A percentile compares a stretch with the other conserved stretches of the same genome.
Evolutionary conservation across 2,797 vertebrate species (phyloP).

Genomic region (Cygnus olor): DNA sequence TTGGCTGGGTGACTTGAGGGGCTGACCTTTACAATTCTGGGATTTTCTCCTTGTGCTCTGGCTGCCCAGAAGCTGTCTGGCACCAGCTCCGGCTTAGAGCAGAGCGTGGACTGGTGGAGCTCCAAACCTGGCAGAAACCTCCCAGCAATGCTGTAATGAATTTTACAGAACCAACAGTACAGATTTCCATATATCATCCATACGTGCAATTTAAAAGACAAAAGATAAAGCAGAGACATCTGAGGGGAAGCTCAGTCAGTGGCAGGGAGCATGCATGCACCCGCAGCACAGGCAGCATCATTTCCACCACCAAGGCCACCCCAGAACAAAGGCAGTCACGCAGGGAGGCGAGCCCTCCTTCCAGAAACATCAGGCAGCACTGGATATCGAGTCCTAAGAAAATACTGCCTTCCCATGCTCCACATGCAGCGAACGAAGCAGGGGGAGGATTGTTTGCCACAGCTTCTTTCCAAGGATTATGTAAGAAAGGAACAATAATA

Average conservation of each 20-base stretch:
- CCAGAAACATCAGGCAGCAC: not conserved
- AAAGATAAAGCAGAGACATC: not conserved
- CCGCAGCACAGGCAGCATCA: rapidly evolving
- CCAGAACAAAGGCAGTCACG: conserved; percentile 20
- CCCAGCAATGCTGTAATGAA: not conserved
- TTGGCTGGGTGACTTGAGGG: not conserved
- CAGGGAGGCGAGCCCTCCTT: not conserved
- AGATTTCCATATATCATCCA: not conserved
- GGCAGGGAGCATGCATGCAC: not conserved
- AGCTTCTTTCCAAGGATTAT: not conserved
- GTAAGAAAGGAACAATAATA: not conserved
- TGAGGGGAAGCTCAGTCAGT: not conserved
- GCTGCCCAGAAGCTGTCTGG: not conserved
- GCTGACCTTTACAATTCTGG: not conserved
- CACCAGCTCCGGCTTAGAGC: not conserved
- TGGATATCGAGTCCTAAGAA: not conserved
- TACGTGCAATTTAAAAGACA: not conserved
- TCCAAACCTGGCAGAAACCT: not conserved
- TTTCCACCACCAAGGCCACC: not conserved
- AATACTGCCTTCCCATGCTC: not conserved
- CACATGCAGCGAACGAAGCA: not conserved
- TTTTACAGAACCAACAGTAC: not conserved
- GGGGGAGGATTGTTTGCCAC: not conserved
- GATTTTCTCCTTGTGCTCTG: not conserved
- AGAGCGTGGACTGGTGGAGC: not conserved